Evolutionary conservation across 2,797 vertebrate genomes (phyloP).

Genomic region (Myripristis murdjan): DNA sequence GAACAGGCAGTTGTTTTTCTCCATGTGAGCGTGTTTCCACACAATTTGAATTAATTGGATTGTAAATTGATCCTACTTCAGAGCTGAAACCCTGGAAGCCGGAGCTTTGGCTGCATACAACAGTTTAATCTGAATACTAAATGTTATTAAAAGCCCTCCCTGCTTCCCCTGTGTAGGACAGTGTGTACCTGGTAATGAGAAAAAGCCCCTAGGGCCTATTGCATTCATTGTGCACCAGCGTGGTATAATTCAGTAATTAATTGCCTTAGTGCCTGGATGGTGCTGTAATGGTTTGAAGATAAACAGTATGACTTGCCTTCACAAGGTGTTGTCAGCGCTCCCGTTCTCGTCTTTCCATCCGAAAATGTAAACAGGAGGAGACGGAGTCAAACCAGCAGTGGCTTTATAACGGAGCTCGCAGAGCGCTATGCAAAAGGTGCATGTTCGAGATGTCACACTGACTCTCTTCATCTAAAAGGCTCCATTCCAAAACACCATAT

Average conservation of each 20-base stretch:
- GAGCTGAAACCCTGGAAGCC: slow-evolving; percentile 57
- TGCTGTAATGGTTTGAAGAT: slow-evolving; percentile 66
- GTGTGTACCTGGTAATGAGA: slow-evolving; percentile 79
- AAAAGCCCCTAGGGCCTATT: slow-evolving; percentile 65
- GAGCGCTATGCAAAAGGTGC: background rate
- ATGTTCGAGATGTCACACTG: no score
- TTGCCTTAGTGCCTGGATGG: slow-evolving; percentile 69
- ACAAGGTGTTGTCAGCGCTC: slow-evolving; percentile 7
- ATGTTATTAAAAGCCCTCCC: slow-evolving; percentile 79
- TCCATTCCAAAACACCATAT: no score
- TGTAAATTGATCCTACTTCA: slow-evolving; percentile 71
- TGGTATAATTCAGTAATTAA: slow-evolving; percentile 79
- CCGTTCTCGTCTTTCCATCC: slow-evolving; percentile 13
- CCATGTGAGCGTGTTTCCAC: slow-evolving; percentile 59
- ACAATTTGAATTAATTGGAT: slow-evolving; percentile 74
- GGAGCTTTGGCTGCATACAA: slow-evolving; percentile 51
- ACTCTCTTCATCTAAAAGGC: no score
- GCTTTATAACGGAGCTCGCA: slow-evolving; percentile 41
- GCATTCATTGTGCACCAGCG: slow-evolving; percentile 64
- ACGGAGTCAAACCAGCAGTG: slow-evolving; percentile 17
- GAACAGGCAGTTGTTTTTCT: slow-evolving; percentile 56
- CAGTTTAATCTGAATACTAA: slow-evolving; percentile 77
- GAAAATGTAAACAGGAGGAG: slow-evolving; percentile 12
- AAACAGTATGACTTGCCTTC: slow-evolving; percentile 57
- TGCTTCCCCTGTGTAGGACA: slow-evolving; percentile 60